Conservation (phyloP, 2,797 vertebrate species). For the Cyclura pinguis region DNA sequence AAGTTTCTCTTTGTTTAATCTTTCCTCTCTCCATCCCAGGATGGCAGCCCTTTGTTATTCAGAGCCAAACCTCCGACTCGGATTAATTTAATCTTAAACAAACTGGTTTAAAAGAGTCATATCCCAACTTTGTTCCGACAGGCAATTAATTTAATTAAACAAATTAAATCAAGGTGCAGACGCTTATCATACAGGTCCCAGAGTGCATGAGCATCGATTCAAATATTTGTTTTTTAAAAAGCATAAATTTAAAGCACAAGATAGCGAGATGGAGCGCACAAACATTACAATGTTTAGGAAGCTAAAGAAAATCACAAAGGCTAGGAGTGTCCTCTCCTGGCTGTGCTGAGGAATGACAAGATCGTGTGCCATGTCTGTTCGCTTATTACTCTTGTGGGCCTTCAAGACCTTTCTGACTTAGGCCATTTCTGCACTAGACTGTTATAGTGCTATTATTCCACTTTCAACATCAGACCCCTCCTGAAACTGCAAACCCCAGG, state of each 20-base stretch:
- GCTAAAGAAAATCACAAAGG: not conserved
- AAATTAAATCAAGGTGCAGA: not conserved
- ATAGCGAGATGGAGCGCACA: too few species aligned
- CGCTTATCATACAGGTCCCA: not conserved
- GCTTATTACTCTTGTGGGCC: too few species aligned
- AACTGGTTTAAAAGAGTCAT: not conserved
- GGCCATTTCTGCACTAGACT: too few species aligned
- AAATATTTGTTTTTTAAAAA: not conserved
- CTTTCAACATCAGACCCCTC: too few species aligned
- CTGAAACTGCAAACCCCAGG: too few species aligned
- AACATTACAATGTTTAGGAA: accelerated
- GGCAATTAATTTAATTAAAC: not conserved
- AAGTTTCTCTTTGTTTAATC: not conserved
- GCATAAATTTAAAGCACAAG: not conserved
- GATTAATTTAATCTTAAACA: not conserved
- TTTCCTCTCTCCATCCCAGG: not conserved
- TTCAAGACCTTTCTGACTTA: too few species aligned
- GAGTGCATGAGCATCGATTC: too few species aligned
- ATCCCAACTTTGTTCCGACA: not conserved
- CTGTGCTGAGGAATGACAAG: not conserved
- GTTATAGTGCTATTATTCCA: too few species aligned
- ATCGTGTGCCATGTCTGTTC: too few species aligned
- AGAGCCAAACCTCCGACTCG: not conserved
- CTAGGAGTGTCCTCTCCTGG: not conserved
- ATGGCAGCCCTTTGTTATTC: not conserved